Conservation (phyloP, 2,113 vertebrate species). For the Xiphophorus maculatus region DNA sequence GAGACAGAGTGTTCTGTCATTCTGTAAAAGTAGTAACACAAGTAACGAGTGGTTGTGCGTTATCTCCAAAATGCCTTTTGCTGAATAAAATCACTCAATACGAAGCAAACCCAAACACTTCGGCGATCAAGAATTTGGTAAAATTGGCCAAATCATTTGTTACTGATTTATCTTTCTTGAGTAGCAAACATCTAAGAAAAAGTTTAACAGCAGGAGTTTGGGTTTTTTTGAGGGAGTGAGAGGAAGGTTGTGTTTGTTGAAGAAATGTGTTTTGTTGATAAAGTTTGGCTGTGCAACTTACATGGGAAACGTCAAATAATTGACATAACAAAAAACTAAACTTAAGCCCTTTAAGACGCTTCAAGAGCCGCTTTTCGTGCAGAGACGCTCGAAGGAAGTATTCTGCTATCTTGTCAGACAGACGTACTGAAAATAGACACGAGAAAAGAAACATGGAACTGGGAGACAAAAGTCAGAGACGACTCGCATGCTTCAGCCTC, state of each 20-base stretch:
- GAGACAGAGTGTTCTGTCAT: too few species aligned
- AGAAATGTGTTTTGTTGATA: not conserved
- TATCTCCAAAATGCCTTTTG: not conserved
- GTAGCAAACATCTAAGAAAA: too few species aligned
- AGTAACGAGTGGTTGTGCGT: not conserved
- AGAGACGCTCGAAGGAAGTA: too few species aligned
- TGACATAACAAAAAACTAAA: not conserved
- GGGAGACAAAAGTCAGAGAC: not conserved
- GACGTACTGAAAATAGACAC: not conserved
- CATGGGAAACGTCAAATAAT: not conserved
- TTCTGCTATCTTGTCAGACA: too few species aligned
- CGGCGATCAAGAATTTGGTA: too few species aligned
- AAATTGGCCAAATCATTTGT: too few species aligned
- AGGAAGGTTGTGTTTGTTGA: too few species aligned
- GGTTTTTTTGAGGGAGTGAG: too few species aligned
- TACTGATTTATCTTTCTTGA: too few species aligned
- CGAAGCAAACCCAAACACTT: not conserved
- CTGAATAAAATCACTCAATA: not conserved
- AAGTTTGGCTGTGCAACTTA: not conserved
- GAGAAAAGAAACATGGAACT: not conserved
- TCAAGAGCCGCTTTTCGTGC: not conserved
- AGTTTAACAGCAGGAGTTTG: too few species aligned
- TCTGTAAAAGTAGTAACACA: not conserved
- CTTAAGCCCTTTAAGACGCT: not conserved
- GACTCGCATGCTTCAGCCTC: not conserved